Percentiles rank a stretch among this genome's conserved stretches.
Conservation (phyloP, 2,113 vertebrate genomes). For the Syrmaticus mikado region DNA sequence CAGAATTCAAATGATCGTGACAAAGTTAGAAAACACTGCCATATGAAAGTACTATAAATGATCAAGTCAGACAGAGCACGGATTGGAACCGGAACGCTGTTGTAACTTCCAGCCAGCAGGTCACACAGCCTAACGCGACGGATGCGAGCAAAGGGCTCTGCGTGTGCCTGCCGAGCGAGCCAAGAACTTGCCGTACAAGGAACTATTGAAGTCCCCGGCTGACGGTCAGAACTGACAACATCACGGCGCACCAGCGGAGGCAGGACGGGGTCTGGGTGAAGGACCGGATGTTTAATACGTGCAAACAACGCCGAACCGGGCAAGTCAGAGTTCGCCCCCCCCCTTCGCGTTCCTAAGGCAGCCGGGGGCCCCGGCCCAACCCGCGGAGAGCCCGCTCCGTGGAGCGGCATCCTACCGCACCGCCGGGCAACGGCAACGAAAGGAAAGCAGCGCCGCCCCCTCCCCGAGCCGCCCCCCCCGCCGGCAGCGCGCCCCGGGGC, state of each 20-base stretch:
- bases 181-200: background rate
- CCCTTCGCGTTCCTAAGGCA: background rate
- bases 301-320: background rate
- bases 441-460: background rate
- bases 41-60: background rate
- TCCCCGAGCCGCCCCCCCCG: too few species aligned
- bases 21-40: background rate
- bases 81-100: background rate
- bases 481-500: background rate
- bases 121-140: constrained; percentile 1
- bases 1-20: background rate
- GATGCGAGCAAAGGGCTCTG: background rate
- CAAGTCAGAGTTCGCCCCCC: accelerated
- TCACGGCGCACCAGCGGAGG: background rate
- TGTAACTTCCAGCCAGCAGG: constrained; percentile 1
- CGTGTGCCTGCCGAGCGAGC: background rate
- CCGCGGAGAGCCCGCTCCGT: background rate
- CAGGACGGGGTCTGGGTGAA: background rate
- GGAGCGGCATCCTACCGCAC: background rate
- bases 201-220: background rate
- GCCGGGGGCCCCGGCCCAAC: background rate
- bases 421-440: background rate
- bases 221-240: background rate
- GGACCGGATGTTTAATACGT: background rate
- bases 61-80: background rate